Evolutionary conservation across 2,797 vertebrate genomes (phyloP).

Genomic region (Catharus ustulatus): DNA sequence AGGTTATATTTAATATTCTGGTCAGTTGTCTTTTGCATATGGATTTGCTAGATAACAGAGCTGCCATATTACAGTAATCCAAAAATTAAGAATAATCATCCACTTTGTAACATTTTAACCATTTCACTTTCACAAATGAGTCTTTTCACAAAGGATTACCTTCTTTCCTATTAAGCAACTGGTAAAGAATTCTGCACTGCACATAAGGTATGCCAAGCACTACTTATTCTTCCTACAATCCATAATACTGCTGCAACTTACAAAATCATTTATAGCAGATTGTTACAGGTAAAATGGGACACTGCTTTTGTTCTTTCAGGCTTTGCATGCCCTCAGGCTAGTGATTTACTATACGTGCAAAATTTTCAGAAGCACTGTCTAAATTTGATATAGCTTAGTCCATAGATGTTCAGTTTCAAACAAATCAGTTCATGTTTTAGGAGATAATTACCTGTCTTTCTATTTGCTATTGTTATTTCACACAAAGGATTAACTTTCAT

Average conservation of each 20-base stretch:
- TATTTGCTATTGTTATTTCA: conserved; percentile 58
- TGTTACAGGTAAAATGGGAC: neutral
- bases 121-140: conserved; percentile 27
- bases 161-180: neutral
- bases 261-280: neutral
- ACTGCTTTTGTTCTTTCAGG: neutral
- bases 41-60: conserved; percentile 24
- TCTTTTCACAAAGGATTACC: conserved; percentile 34
- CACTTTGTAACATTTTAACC: conserved; percentile 22
- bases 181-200: neutral
- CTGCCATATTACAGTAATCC: neutral
- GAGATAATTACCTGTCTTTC: conserved; percentile 66
- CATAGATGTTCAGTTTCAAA: conserved; percentile 9
- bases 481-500: conserved; percentile 52
- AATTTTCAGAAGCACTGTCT: neutral
- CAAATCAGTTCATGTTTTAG: conserved; percentile 9
- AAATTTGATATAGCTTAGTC: neutral
- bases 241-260: neutral
- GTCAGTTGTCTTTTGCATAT: neutral
- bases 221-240: conserved; percentile 11
- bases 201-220: neutral
- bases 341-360: neutral
- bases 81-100: conserved; percentile 50
- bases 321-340: neutral
- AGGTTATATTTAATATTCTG: conserved; percentile 23